Base-by-base conservation (phyloP, 2,888 invertebrate species). In the Cabera pusaria region DNA sequence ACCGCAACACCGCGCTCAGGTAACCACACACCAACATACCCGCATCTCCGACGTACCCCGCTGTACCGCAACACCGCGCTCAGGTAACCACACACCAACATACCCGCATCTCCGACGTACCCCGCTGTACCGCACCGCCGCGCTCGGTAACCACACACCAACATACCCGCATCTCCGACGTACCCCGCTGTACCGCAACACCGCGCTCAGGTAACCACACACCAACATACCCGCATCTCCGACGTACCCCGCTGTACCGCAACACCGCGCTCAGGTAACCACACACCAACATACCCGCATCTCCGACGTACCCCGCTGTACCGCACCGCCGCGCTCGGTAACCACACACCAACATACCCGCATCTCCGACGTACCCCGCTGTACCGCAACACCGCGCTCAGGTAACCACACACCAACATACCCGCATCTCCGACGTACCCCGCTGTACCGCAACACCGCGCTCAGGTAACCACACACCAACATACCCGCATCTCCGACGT, bases 231-330 rank as follows among this genome's bases (percentile, higher is more conserved):
- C n/a, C n/a, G n/a, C n/a, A n/a, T n/a, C n/a, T n/a, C n/a, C n/a
- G n/a, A n/a, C n/a, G n/a, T n/a, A n/a, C n/a, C 77, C 97, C 98
- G 44, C 91, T 94, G 21, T 92, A 93, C 44, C 21, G 51, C 37
- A 23, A 44, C 6, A 91, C 44, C 20, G 46, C 51, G 41, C 48
- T 52, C 31, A 21, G 31, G n/a, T 48, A 44, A 14, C 3, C 4
- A 14, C 14, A n/a, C n/a, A n/a, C n/a, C n/a, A n/a, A n/a, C n/a
- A n/a, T n/a, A n/a, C n/a, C n/a, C n/a, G n/a, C n/a, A n/a, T n/a
- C n/a, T n/a, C n/a, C 4, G 14, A 3, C 29, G 7, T 3, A n/a
- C 14, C 14, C 39, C 34, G 40, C 38, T 35, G 36, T 24, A 31
- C 44, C 16, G 19, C 44, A 25, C 12, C 7, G 1, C 14, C 18